Conservation (phyloP, 2,113 vertebrate genomes). For the Pluvianellus socialis region DNA sequence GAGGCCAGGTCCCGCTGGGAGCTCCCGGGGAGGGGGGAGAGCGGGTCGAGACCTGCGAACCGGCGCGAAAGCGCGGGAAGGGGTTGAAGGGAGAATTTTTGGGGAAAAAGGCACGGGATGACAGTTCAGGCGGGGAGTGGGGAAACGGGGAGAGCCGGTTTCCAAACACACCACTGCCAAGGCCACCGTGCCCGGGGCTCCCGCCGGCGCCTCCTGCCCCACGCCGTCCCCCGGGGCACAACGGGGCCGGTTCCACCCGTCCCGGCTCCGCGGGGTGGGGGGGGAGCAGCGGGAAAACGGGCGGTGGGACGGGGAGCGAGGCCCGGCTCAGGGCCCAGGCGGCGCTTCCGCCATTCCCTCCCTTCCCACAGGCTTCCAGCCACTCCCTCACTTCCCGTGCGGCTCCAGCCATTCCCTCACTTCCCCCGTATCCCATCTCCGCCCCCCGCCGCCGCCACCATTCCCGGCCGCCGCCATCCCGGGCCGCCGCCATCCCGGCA, state of each 20-base stretch:
- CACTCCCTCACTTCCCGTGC: no score
- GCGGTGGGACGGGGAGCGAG: no score
- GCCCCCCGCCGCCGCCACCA: background rate
- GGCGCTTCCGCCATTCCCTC: background rate
- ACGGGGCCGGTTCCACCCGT: background rate
- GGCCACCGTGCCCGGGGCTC: no score
- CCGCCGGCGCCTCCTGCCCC: background rate
- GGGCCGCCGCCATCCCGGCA: background rate
- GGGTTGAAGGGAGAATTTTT: rapidly evolving
- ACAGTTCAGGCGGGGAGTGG: no score
- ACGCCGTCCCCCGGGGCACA: background rate
- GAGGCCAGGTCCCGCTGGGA: background rate
- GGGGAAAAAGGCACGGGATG: rapidly evolving
- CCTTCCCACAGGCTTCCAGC: no score
- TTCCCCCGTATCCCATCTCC: no score
- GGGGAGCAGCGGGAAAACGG: background rate
- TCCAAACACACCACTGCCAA: background rate
- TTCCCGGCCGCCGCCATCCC: no score
- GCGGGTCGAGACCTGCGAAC: rapidly evolving
- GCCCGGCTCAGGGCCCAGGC: background rate
- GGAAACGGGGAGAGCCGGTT: rapidly evolving
- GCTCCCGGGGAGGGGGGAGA: no score
- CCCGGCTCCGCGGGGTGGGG: no score
- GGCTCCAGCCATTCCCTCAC: no score
- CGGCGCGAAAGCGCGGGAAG: rapidly evolving